Evolutionary conservation across 2,797 vertebrate genomes (phyloP), one percentile per base, ranked within the genome.

Genomic region (Danio aesculapii): DNA sequence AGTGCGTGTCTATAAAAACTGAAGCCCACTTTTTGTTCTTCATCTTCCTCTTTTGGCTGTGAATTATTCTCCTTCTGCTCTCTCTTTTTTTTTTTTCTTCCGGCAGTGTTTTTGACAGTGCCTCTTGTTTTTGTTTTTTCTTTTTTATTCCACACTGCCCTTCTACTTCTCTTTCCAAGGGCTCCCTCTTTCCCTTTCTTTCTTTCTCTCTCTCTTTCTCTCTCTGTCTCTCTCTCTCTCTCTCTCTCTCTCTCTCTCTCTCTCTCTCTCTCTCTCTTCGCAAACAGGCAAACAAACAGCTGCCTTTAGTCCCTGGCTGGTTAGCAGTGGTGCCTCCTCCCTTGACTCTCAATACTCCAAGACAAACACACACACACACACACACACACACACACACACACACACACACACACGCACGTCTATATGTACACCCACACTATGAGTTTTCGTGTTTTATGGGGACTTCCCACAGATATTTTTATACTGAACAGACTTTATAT

Each of bases 211-310:
- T n/a, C n/a, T n/a, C n/a, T n/a, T n/a, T n/a, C n/a, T n/a, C n/a
- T n/a, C n/a, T n/a, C n/a, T n/a, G n/a, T 73, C 69, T 85, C 86
- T 30, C 30, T 1, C 3, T 30, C 30, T 30, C 30, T 30, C 30
- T 30, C 30, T 30, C 30, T 30, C 30, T 30, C 30, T 30, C 82
- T 82, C 80, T 84, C 86, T 73, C 69, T 85, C 86, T 30, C 30
- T 1, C 3, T 30, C 30, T 30, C 30, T 30, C 30, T 30, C 30
- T 30, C 30, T 30, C 30, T 30, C 30, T 30, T 30, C 30, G 83
- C 84, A 86, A 87, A 84, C 83, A 84, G 83, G 88, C 88, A 93
- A 92, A 94, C 91, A 93, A 92, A 92, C 90, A 90, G 88, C 90
- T 89, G 91, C 88, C 89, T 88, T 85, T 84, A 86, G 89, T 92